Conservation (phyloP, 2,113 vertebrate genomes). For the Alosa alosa region DNA sequence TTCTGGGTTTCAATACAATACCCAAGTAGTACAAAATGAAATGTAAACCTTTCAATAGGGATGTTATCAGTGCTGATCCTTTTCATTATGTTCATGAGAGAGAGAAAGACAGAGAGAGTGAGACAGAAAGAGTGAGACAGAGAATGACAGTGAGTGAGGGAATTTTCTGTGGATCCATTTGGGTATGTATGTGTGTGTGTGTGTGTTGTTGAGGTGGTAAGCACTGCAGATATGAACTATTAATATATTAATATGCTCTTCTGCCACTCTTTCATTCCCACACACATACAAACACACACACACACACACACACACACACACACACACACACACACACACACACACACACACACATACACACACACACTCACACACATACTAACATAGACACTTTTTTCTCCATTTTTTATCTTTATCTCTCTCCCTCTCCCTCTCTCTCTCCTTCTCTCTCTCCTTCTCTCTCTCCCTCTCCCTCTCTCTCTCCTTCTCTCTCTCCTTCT, state of each 20-base stretch:
- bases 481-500: no score
- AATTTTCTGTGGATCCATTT: no score
- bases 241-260: not conserved
- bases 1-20: not conserved
- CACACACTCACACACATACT: not conserved
- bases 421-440: not conserved
- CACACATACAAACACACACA: not conserved
- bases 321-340: not conserved
- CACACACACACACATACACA: not conserved
- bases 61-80: no score
- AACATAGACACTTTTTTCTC: not conserved
- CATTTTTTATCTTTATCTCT: not conserved
- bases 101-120: no score
- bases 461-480: no score
- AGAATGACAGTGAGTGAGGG: not conserved
- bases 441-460: not conserved
- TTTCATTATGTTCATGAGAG: not conserved
- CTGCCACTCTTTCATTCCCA: not conserved
- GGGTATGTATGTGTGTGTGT: no score
- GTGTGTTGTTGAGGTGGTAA: not conserved
- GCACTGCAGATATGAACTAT: not conserved
- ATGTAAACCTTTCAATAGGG: no score
- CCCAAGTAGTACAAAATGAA: not conserved
- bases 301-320: not conserved
- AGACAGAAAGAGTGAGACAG: not conserved